Percentiles rank a stretch among this genome's conserved stretches.
These are phyloP conservation scores for Brachionus calyciflorus DNA, from an alignment of 1,140 invertebrate species.

Conservation along the genomic window DNA sequence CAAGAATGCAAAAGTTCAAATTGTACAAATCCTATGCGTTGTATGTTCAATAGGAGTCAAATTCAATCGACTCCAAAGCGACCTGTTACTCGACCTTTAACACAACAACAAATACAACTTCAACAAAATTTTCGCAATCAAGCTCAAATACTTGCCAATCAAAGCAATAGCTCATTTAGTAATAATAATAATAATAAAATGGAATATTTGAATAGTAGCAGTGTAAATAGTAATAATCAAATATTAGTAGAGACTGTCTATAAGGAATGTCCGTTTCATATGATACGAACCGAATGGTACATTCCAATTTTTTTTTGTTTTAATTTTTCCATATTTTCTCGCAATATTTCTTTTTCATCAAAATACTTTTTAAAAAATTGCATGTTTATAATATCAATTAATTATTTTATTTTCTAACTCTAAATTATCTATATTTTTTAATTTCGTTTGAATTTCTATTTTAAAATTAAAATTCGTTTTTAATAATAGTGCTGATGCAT, in stretches of 20 bases:
- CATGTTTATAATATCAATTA: no score
- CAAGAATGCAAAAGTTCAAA: not conserved
- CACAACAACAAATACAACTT: not conserved
- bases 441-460: not conserved
- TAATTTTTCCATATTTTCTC: not conserved
- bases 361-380: not conserved
- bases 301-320: slow-evolving; percentile 50
- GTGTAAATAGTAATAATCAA: slow-evolving; percentile 47
- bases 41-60: not conserved
- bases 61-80: not conserved
- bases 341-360: slow-evolving; percentile 31
- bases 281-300: slow-evolving; percentile 60
- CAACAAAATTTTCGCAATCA: slow-evolving; percentile 56
- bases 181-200: slow-evolving; percentile 49
- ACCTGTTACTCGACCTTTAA: not conserved
- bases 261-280: slow-evolving; percentile 63
- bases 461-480: not conserved
- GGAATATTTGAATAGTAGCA: slow-evolving; percentile 47
- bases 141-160: slow-evolving; percentile 51
- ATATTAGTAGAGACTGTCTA: slow-evolving; percentile 50
- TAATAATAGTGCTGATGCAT: slow-evolving; percentile 73
- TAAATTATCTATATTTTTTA: no score
- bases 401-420: no score
- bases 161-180: slow-evolving; percentile 49
- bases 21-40: not conserved